Evolutionary conservation across 2,797 vertebrate genomes (phyloP), one percentile per base, ranked within the genome.

Genomic region (Brotogeris chrysoptera): DNA sequence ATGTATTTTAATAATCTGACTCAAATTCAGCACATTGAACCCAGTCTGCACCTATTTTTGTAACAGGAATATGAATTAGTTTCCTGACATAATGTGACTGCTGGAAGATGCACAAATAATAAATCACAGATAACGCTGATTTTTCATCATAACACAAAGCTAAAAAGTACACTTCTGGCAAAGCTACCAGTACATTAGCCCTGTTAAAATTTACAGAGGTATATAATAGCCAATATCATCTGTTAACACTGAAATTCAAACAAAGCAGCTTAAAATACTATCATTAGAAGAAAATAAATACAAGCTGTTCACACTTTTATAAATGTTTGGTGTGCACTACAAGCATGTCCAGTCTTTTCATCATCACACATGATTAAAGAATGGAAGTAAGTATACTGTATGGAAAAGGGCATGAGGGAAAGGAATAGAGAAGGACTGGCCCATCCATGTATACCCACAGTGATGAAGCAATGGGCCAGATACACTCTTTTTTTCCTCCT

Each of bases 71-170:
- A 83, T 47, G 38, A 84, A 91, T 73, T 19, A 65, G n/a, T 70
- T 87, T 94, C 43, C 82, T 92, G 52, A 80, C 61, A 66, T 73
- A 92, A 43, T 18, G 39, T 71, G 34, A 77, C 86, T 77, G 63
- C 46, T 90, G 76, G 38, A 74, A 83, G 28, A 86, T 23, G 7
- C 20, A 84, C 44, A 88, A 95, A 32, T 46, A 86, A 87, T 86
- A 89, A 79, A 90, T 76, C 55, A 89, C 2, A 8, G 44, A 34
- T 59, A 84, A 83, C 0, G 25, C 30, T 80, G 44, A 93, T 63
- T 92, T 90, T 86, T 71, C 83, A 74, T 61, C 57, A 50, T 36
- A 93, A 93, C 57, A 86, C 86, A 93, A 93, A 92, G 34, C 61
- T 88, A 80, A 32, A 90, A 90, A 86, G 27, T 61, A 93, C 27